Evolutionary conservation across 2,113 vertebrate species (phyloP).

Genomic region (Ellobius talpinus): DNA sequence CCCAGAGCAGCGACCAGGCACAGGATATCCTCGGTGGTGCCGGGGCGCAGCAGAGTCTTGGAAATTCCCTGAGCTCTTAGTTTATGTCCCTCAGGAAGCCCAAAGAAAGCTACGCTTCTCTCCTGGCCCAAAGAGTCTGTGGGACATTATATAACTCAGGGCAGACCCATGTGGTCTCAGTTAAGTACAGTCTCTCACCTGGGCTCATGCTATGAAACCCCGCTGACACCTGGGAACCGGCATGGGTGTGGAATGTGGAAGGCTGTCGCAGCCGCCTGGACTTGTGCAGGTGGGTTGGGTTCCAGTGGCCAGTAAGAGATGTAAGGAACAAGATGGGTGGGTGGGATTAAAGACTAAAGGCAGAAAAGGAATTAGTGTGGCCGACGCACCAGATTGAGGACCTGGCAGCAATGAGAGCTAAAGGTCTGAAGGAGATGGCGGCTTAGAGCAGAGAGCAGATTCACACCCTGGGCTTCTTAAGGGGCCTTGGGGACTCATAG

Average conservation of each 20-base stretch:
- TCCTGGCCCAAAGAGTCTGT: neutral
- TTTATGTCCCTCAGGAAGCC: neutral
- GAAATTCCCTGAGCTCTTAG: neutral
- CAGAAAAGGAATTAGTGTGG: neutral
- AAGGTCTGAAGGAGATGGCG: neutral
- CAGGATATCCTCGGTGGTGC: neutral
- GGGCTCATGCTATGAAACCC: neutral
- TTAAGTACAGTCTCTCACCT: conserved; percentile 18
- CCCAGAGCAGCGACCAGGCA: neutral
- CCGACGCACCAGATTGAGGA: neutral
- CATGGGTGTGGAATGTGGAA: neutral
- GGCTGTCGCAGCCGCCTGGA: neutral
- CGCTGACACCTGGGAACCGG: neutral
- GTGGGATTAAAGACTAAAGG: neutral
- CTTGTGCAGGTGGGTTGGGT: neutral
- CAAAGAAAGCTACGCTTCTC: too few relatives aligned
- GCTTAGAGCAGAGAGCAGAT: neutral
- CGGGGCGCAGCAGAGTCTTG: neutral
- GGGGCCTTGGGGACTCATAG: neutral
- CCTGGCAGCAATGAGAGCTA: neutral
- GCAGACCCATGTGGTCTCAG: neutral
- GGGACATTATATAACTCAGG: neutral
- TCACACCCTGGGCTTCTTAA: neutral
- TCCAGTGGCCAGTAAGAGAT: neutral
- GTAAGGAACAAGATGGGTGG: neutral